Base-by-base conservation (phyloP, 64 coral and sea anemone species). In the Montipora sp. region DNA sequence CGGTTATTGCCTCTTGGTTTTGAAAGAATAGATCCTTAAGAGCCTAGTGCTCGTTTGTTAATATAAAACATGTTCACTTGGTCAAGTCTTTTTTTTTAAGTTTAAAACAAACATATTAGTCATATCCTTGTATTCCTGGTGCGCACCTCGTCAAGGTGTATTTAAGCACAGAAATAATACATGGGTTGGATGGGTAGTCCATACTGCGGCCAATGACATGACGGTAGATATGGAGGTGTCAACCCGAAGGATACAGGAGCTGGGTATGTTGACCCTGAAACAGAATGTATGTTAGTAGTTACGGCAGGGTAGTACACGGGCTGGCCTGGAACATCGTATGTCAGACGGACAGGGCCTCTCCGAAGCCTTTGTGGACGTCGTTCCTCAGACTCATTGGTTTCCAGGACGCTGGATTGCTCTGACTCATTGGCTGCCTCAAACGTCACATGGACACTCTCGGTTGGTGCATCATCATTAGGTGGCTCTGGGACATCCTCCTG, bases 11-110 rank as follows among this genome's bases (percentile, higher is more conserved):
- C 60, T 12, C 60, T 65, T 65, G 60, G 11, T 11, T 65, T 65
- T 65, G 60, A 65, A 65, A 13, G 60, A 65, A 24, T 24, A 24
- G 23, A 24, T 24, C 23, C 23, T 24, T 24, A 24, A 24, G 23
- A 24, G 23, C 23, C 23, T 24, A 24, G 23, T 24, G 23, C 23
- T 24, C 23, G 23, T 24, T 24, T 24, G 23, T 24, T 24, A 65
- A 65, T 65, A 65, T 65, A 65, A 65, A 65, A 65, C 60, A 65
- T 65, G 60, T 65, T 65, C 60, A 65, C 60, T 65, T 65, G 60
- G 11, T 65, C 60, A 65, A 65, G 9, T n/a, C n/a, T n/a, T n/a
- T 65, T 65, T 65, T 65, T 65, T 65, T 65, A 65, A 65, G 15
- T 65, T 65, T 65, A 65, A 65, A 65, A 65, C 60, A 65, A 65